These are phyloP conservation scores for Valencia hispanica DNA, from an alignment of 2,797 vertebrate species.

Conservation along the genomic window DNA sequence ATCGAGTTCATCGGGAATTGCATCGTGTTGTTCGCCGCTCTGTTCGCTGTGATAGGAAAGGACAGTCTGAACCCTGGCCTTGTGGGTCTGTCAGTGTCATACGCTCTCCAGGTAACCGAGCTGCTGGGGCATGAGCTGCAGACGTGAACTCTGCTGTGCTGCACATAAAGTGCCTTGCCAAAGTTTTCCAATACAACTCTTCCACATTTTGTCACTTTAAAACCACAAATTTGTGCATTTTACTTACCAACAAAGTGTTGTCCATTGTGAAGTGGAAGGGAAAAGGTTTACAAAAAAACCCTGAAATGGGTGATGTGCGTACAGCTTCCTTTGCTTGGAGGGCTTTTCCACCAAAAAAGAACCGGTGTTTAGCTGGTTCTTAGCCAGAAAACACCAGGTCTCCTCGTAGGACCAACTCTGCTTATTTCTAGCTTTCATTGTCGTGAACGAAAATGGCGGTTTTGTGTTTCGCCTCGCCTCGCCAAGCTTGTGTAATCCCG, in stretches of 20 bases:
- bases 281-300: not conserved
- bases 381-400: no score
- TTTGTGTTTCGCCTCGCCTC: no score
- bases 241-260: not conserved
- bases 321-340: not conserved
- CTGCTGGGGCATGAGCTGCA: not conserved
- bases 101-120: constrained; percentile 88
- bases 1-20: constrained; percentile 96
- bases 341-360: no score
- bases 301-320: not conserved
- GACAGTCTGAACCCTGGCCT: constrained; percentile 85
- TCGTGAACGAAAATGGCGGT: no score
- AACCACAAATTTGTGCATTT: not conserved
- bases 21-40: constrained; percentile 91
- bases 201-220: not conserved
- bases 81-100: constrained; percentile 95
- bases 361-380: no score
- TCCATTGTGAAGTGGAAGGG: not conserved
- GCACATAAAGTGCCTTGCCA: not conserved
- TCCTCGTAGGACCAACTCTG: no score
- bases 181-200: not conserved
- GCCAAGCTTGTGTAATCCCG: no score
- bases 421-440: no score
- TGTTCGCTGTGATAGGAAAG: constrained; percentile 91
- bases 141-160: not conserved